Evolutionary conservation across 1,140 invertebrate species (phyloP), one percentile per base, ranked within the genome.

Genomic region (Dendroctonus ponderosae): DNA sequence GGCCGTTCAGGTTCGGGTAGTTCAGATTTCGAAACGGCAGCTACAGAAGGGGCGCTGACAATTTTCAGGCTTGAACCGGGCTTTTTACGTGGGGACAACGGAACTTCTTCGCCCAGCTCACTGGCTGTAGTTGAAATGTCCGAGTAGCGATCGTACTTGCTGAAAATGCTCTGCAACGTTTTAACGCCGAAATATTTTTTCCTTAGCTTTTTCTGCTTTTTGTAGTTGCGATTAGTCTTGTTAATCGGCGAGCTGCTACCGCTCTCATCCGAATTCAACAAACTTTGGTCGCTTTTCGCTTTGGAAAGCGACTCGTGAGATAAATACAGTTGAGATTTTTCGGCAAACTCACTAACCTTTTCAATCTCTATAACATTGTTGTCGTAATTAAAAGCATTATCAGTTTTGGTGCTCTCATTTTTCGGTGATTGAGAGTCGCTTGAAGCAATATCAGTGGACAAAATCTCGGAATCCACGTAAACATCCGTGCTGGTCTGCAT

Each of bases 151-250:
- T 76, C 74, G 57, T 75, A 72, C 61, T 76, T 77, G 64, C 74
- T 78, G 62, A 80, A 80, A 62, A 80, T 80, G 56, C 78, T 79
- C 60, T 80, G 79, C 15, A 80, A 66, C 1, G 79, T 80, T 75
- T 80, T 80, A 3, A 80, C 78, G 7, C 79, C 79, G 64, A 79
- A 77, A 61, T 78, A 76, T 61, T 78, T 79, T 53, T 79, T 79
- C 53, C 76, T 77, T 58, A 73, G 70, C 62, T 77, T 77, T 50
- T 74, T 75, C 43, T 76, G 70, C 66, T 78, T 78, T 54, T 76
- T 77, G 58, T 77, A 77, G 41, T 76, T 76, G 8, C 72, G 58
- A 44, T 71, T 71, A 2, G 48, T 14, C 64, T 77, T 76, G 56
- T 76, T 75, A 26, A 79, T 48, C 12, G 78, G 77, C 5, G 78